Conservation (phyloP, 2,797 vertebrate genomes). For the Dallia pectoralis region DNA sequence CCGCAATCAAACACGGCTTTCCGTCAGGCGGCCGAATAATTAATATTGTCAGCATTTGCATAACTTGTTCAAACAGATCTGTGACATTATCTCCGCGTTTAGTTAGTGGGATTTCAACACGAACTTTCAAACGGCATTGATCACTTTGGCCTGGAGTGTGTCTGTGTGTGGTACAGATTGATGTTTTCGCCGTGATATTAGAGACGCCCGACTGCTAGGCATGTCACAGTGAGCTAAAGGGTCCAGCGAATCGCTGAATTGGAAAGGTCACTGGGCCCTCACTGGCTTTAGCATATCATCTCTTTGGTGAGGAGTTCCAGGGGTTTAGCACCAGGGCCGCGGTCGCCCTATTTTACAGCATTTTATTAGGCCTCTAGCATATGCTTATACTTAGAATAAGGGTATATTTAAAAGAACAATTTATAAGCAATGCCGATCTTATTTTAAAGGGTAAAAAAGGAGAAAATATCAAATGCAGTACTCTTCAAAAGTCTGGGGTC, state of each 20-base stretch:
- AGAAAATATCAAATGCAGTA: too few species aligned
- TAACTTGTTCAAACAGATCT: slow-evolving; percentile 53
- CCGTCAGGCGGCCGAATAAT: slow-evolving; percentile 23
- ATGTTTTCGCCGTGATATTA: background rate
- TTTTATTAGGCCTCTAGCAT: background rate
- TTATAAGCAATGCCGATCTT: background rate
- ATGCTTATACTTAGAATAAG: background rate
- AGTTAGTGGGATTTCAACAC: slow-evolving; percentile 59
- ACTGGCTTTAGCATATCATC: slow-evolving; percentile 20
- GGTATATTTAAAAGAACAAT: background rate
- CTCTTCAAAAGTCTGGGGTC: too few species aligned
- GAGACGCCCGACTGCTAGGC: slow-evolving; percentile 23
- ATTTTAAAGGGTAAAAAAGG: too few species aligned
- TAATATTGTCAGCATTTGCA: slow-evolving; percentile 42
- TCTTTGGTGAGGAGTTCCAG: slow-evolving; percentile 18
- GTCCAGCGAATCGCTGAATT: slow-evolving; percentile 25
- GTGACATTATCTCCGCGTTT: slow-evolving; percentile 50
- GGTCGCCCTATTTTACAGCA: slow-evolving; percentile 6
- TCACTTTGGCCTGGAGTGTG: slow-evolving; percentile 45
- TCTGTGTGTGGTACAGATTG: background rate
- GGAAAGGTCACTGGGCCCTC: slow-evolving; percentile 41
- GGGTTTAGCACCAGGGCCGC: slow-evolving; percentile 21
- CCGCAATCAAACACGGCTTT: slow-evolving; percentile 38
- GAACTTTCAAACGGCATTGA: slow-evolving; percentile 51
- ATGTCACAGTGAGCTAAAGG: background rate